Evolutionary conservation across 2,113 vertebrate genomes (phyloP).

Genomic region (Cyanoramphus novaezelandiae): DNA sequence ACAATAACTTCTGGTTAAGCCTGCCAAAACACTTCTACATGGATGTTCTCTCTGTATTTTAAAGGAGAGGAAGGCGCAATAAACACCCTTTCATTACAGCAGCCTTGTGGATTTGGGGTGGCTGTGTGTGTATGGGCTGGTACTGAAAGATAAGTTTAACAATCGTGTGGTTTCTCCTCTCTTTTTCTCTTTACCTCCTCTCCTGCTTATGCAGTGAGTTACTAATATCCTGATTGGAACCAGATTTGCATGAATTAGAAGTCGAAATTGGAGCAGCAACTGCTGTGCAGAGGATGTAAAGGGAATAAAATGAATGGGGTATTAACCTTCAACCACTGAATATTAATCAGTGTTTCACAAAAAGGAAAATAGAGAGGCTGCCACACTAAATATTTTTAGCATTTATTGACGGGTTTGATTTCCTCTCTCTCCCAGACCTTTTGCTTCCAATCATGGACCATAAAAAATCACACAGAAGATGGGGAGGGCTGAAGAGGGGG

Average conservation of each 20-base stretch:
- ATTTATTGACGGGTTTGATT: constrained; percentile 83
- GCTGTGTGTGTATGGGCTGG: background rate
- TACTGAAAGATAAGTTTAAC: constrained; percentile 48
- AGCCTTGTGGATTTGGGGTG: background rate
- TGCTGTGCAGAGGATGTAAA: constrained; percentile 85
- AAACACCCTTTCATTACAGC: background rate
- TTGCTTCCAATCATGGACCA: constrained; percentile 65
- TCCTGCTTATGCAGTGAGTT: constrained; percentile 81
- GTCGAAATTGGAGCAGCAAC: constrained; percentile 79
- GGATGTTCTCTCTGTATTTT: background rate
- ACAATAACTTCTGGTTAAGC: background rate
- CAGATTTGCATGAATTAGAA: constrained; percentile 85
- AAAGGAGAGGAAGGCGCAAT: background rate
- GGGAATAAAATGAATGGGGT: constrained; percentile 85
- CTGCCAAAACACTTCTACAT: background rate
- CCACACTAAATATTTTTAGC: constrained; percentile 93
- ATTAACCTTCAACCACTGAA: constrained; percentile 91
- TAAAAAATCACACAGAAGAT: constrained; percentile 17
- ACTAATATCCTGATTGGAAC: constrained; percentile 85
- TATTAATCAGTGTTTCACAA: constrained; percentile 97
- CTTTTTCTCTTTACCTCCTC: background rate
- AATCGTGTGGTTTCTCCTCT: constrained; percentile 50
- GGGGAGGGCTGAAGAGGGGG: background rate
- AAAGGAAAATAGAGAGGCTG: constrained; percentile 90
- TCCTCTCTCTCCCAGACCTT: constrained; percentile 68